These are phyloP conservation scores for Ptychadena robeensis DNA, from an alignment of 2,797 vertebrate species.

Conservation along the genomic window DNA sequence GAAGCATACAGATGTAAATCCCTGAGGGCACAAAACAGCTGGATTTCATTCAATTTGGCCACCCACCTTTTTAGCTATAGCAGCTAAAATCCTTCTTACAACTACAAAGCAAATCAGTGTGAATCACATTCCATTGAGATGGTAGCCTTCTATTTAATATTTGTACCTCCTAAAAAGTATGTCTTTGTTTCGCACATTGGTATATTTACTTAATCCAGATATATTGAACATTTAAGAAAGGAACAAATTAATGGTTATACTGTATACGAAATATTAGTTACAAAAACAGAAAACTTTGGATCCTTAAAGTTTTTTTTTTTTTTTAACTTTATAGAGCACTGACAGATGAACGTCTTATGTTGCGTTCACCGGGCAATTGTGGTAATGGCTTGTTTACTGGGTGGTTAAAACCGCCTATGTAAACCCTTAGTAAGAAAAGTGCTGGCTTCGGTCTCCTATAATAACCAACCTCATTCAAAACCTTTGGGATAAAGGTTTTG, in stretches of 20 bases:
- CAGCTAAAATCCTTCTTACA: background rate
- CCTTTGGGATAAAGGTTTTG: no score
- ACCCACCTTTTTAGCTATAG: background rate
- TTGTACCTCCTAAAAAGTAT: background rate
- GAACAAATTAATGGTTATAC: background rate
- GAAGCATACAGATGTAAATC: background rate
- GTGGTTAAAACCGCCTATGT: no score
- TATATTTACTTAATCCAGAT: background rate
- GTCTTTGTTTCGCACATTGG: background rate
- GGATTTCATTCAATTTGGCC: slow-evolving; percentile 1
- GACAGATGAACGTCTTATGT: no score
- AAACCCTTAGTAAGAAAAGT: no score
- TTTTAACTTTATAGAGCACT: no score
- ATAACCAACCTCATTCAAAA: no score
- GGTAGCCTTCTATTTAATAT: background rate
- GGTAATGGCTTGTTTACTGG: no score
- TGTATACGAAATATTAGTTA: no score
- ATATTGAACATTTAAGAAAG: background rate
- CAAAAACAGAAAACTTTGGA: no score
- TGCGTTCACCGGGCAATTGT: no score
- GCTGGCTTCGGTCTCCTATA: no score
- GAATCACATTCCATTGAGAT: background rate
- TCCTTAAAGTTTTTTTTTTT: no score
- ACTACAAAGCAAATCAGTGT: background rate
- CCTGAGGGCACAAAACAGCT: background rate